Evolutionary conservation across 2,797 vertebrate species (phyloP).

Genomic region (Sylvilagus floridanus): DNA sequence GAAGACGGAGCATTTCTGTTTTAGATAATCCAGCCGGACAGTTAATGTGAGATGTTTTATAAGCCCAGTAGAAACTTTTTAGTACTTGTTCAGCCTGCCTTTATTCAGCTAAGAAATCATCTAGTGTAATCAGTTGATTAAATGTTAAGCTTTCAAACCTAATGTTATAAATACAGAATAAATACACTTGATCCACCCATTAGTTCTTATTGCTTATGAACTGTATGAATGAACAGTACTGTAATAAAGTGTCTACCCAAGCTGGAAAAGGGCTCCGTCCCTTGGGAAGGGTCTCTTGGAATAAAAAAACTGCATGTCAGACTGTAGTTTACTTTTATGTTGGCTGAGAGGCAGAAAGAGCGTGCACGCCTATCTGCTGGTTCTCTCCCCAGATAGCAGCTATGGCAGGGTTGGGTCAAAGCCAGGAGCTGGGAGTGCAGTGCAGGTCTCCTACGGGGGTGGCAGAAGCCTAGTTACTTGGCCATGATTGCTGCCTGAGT

Average conservation of each 20-base stretch:
- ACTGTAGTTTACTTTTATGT: background rate
- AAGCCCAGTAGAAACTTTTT: background rate
- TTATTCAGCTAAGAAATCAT: background rate
- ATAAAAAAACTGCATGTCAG: constrained; percentile 24
- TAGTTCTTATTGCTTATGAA: background rate
- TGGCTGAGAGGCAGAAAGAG: too few species aligned
- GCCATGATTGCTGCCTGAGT: too few species aligned
- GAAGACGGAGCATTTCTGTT: background rate
- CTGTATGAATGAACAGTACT: background rate
- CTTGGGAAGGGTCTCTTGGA: background rate
- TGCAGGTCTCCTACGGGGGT: too few species aligned
- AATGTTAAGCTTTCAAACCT: constrained; percentile 22
- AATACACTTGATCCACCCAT: background rate
- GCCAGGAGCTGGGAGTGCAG: too few species aligned
- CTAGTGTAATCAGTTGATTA: background rate
- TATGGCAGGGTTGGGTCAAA: too few species aligned
- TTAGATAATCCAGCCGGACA: constrained; percentile 27
- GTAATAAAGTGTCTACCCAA: background rate
- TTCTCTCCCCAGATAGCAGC: too few species aligned
- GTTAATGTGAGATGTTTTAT: constrained; percentile 42
- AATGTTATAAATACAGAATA: constrained; percentile 7
- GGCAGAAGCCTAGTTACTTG: too few species aligned
- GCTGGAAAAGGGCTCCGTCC: background rate
- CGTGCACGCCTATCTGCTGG: too few species aligned
- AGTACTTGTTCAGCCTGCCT: background rate